Conservation (phyloP, 2,888 invertebrate species). For the Auanema sp. region DNA sequence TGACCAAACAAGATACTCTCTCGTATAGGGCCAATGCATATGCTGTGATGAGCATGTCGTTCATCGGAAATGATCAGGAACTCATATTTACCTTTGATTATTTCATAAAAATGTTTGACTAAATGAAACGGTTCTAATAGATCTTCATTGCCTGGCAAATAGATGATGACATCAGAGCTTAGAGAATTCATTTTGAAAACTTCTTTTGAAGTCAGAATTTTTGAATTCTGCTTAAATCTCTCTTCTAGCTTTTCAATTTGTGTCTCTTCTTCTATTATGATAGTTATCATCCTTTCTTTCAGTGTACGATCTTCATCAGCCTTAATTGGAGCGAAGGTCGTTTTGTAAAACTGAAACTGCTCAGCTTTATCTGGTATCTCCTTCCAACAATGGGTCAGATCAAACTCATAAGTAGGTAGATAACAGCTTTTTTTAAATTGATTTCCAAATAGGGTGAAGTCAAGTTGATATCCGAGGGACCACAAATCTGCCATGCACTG, state of each 20-base stretch:
- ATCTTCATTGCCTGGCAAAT: no score
- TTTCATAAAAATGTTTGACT: no score
- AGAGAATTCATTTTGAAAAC: no score
- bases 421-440: conserved; percentile 11
- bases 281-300: no score
- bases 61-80: no score
- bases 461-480: conserved; percentile 31
- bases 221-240: no score
- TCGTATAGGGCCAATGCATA: conserved; percentile 12
- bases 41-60: neutral
- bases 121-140: no score
- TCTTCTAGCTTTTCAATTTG: no score
- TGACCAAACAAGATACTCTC: neutral
- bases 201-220: no score
- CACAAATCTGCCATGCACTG: conserved; percentile 37
- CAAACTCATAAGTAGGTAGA: conserved; percentile 39
- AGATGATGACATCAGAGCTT: no score
- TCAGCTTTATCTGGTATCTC: neutral
- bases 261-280: no score
- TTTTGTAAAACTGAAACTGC: conserved; percentile 10
- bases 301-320: neutral
- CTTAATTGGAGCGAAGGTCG: conserved; percentile 1
- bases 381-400: conserved; percentile 22
- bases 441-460: conserved; percentile 12
- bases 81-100: no score